These are phyloP conservation scores for Beroe forskalii DNA, from an alignment of 37 sponge, comb jelly and placozoan genomes.

Conservation along the genomic window DNA sequence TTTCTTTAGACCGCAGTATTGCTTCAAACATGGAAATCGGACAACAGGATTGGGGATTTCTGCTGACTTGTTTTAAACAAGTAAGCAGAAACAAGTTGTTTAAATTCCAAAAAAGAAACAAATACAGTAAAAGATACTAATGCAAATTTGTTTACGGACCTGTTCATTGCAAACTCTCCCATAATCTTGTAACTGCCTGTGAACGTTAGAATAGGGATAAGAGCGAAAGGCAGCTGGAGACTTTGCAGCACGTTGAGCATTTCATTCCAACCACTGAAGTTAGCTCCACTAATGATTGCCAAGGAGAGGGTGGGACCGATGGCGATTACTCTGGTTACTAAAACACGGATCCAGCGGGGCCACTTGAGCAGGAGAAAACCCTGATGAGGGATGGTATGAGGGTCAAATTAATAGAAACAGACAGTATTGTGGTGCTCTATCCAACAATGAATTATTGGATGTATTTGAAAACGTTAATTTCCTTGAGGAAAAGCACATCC, in stretches of 20 bases:
- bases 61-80: too few species aligned
- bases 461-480: too few species aligned
- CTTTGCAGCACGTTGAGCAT: slow-evolving; percentile 88
- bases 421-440: too few species aligned
- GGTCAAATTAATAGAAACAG: not conserved
- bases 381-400: not conserved
- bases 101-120: too few species aligned
- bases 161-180: slow-evolving; percentile 55
- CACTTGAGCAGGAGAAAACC: slow-evolving; percentile 88
- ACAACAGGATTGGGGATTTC: too few species aligned
- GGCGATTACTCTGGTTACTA: slow-evolving; percentile 84
- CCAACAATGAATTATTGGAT: too few species aligned
- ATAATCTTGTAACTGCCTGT: slow-evolving; percentile 47
- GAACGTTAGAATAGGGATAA: slow-evolving; percentile 82
- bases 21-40: not conserved
- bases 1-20: too few species aligned
- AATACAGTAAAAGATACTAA: too few species aligned
- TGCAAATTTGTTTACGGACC: too few species aligned
- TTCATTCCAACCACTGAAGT: slow-evolving; percentile 77
- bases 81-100: too few species aligned
- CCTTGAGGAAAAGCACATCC: too few species aligned
- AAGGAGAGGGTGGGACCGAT: slow-evolving; percentile 81
- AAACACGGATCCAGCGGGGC: slow-evolving; percentile 90
- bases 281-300: slow-evolving; percentile 69
- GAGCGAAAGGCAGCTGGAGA: slow-evolving; percentile 84